phyloP scores from a whole-genome alignment of 2,113 vertebrate species.

The Craseonycteris thonglongyai region DNA sequence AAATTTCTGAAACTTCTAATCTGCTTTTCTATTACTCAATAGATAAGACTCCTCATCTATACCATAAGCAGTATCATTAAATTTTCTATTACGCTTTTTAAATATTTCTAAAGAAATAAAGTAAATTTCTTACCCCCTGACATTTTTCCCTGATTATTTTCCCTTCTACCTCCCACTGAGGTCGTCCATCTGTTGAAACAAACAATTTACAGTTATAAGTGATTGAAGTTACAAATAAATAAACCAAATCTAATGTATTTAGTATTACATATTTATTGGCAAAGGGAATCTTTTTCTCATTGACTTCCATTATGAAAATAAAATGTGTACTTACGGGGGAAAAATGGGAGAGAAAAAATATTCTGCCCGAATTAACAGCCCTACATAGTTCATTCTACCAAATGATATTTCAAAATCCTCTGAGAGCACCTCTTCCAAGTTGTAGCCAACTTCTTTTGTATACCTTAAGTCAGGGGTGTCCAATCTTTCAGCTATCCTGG shows the following conservation, averaged over 20 bases:
- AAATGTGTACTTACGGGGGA: not conserved
- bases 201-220: conserved; percentile 64
- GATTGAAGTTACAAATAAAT: conserved; percentile 66
- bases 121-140: conserved; percentile 91
- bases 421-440: not conserved
- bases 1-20: conserved; percentile 30
- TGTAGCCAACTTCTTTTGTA: not conserved
- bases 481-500: too few relatives aligned
- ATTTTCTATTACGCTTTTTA: conserved; percentile 37
- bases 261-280: conserved; percentile 1
- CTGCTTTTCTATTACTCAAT: conserved; percentile 29
- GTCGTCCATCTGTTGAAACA: conserved; percentile 90
- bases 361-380: not conserved
- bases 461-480: not conserved
- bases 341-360: not conserved
- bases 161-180: conserved; percentile 98
- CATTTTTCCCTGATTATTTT: conserved; percentile 95
- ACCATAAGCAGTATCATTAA: conserved; percentile 10
- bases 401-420: not conserved
- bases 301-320: conserved; percentile 19
- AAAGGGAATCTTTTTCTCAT: conserved; percentile 16
- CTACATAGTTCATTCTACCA: not conserved
- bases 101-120: conserved; percentile 67
- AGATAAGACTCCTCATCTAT: not conserved
- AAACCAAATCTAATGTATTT: conserved; percentile 19